phyloP scores from a whole-genome alignment of 2,888 invertebrate genomes.

The Ligdia adustata region DNA sequence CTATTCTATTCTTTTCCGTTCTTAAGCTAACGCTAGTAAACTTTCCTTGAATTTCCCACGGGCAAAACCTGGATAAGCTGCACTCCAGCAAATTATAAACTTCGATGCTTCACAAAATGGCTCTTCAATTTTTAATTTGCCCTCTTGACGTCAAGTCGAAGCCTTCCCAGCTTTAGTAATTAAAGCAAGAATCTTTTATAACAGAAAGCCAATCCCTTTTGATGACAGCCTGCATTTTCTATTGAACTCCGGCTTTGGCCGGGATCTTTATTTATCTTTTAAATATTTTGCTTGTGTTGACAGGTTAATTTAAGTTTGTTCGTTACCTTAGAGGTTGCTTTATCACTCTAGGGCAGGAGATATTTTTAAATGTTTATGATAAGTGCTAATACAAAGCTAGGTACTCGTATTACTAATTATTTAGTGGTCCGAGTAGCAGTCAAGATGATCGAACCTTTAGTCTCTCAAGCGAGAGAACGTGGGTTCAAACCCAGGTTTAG shows the following conservation, averaged over 20 bases:
- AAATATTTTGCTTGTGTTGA: background rate
- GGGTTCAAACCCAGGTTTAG: too few relatives aligned
- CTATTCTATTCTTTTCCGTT: too few relatives aligned
- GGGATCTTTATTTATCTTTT: background rate
- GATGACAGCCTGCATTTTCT: background rate
- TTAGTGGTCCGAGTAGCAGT: too few relatives aligned
- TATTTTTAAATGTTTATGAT: background rate
- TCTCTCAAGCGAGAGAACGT: too few relatives aligned
- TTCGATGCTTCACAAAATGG: background rate
- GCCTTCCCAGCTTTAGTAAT: background rate
- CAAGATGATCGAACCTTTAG: too few relatives aligned
- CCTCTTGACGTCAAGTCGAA: background rate
- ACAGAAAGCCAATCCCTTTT: background rate
- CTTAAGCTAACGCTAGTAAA: too few relatives aligned
- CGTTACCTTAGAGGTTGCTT: too few relatives aligned
- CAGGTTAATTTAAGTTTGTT: background rate
- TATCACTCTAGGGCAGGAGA: too few relatives aligned
- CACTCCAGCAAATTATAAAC: background rate
- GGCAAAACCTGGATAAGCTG: too few relatives aligned
- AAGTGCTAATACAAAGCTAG: too few relatives aligned
- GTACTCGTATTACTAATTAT: too few relatives aligned
- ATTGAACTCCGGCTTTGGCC: background rate
- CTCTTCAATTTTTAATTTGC: background rate
- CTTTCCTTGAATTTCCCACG: too few relatives aligned
- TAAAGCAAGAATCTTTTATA: constrained; percentile 2